Conservation (phyloP, 2,888 invertebrate genomes). For the Chrysotoxum bicinctum region DNA sequence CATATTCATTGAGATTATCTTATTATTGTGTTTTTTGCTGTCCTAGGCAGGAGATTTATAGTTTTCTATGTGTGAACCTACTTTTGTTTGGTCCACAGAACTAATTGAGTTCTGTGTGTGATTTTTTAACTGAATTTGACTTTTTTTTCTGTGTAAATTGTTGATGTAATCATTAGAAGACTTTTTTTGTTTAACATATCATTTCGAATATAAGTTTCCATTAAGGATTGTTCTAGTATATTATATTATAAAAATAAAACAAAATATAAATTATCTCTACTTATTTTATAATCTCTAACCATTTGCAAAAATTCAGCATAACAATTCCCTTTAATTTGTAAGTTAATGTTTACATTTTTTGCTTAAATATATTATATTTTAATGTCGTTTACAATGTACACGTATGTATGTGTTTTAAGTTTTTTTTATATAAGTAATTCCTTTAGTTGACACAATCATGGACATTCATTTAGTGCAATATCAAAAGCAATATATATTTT, state of each 20-base stretch:
- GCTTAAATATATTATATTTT: slow-evolving; percentile 55
- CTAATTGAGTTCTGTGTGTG: neutral
- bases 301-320: slow-evolving; percentile 36
- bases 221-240: slow-evolving; percentile 34
- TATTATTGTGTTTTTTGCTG: slow-evolving; percentile 28
- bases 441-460: neutral
- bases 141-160: slow-evolving; percentile 52
- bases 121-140: slow-evolving; percentile 41
- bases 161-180: slow-evolving; percentile 53
- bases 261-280: slow-evolving; percentile 50
- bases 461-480: neutral
- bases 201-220: slow-evolving; percentile 27
- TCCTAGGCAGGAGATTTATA: slow-evolving; percentile 43
- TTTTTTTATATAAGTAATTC: neutral
- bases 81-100: neutral
- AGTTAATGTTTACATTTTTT: slow-evolving; percentile 50
- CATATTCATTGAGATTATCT: slow-evolving; percentile 53
- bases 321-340: slow-evolving; percentile 36
- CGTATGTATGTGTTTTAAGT: slow-evolving; percentile 1
- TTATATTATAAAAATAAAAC: slow-evolving; percentile 16
- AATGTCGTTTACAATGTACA: slow-evolving; percentile 34
- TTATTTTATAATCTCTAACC: slow-evolving; percentile 47
- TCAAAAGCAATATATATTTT: neutral
- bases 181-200: slow-evolving; percentile 41
- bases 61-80: slow-evolving; percentile 34